phyloP scores from a whole-genome alignment of 2,113 vertebrate genomes.

The Oryzias woworae region DNA sequence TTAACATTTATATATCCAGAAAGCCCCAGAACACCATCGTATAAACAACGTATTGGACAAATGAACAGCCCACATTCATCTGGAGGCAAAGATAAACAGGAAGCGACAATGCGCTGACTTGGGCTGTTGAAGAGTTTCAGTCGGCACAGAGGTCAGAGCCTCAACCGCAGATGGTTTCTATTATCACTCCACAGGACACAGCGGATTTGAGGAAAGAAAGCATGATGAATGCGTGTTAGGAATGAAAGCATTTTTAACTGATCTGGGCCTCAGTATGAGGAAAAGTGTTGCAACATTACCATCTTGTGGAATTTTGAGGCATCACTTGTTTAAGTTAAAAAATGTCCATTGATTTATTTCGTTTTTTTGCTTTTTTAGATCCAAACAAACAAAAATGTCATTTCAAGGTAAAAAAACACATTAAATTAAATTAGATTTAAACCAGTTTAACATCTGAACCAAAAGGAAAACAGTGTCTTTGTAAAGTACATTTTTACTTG shows the following conservation, averaged over 20 bases:
- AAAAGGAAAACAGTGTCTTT: no score
- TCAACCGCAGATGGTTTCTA: constrained; percentile 40
- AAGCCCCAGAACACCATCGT: no score
- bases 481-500: no score
- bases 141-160: constrained; percentile 27
- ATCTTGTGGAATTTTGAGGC: constrained; percentile 43
- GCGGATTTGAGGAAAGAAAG: constrained; percentile 14
- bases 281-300: constrained; percentile 26
- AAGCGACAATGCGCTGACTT: constrained; percentile 22
- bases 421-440: no score
- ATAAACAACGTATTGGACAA: neutral
- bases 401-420: no score
- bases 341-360: no score
- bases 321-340: no score
- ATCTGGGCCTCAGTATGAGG: neutral
- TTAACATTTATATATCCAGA: no score
- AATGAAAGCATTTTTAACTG: neutral
- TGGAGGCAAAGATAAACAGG: constrained; percentile 14
- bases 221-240: constrained; percentile 2
- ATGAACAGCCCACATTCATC: constrained; percentile 7
- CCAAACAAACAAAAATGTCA: no score
- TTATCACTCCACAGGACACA: constrained; percentile 32
- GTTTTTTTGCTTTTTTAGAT: no score
- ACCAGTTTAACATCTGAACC: no score
- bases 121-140: constrained; percentile 25